Evolutionary conservation across 2,113 vertebrate genomes (phyloP).

Genomic region (Callipepla squamata): DNA sequence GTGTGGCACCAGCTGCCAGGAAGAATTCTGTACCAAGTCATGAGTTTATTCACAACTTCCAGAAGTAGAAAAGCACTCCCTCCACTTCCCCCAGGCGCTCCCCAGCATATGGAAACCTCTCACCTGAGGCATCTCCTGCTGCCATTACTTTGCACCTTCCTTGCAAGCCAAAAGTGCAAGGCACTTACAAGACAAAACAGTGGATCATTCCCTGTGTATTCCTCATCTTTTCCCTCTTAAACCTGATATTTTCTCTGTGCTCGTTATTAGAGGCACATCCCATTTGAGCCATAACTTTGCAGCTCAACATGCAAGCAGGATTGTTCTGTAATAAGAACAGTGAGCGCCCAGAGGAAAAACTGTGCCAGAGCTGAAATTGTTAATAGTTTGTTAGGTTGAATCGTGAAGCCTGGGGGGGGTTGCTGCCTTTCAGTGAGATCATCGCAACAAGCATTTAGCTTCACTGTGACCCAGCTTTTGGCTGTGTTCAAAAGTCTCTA

Average conservation of each 20-base stretch:
- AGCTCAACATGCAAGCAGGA: not conserved
- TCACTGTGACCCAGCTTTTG: not conserved
- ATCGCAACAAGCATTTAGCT: not conserved
- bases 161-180: not conserved
- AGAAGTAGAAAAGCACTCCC: not conserved
- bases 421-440: conserved; percentile 37
- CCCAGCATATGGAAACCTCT: not conserved
- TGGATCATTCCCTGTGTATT: rapidly evolving
- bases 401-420: not conserved
- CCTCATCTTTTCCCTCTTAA: not conserved
- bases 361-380: not conserved
- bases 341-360: not conserved
- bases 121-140: not conserved
- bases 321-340: not conserved
- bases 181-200: not conserved
- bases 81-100: rapidly evolving
- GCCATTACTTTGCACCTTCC: rapidly evolving
- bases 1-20: not conserved
- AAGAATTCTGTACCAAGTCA: not conserved
- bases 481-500: conserved; percentile 7
- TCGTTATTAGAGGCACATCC: rapidly evolving
- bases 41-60: not conserved
- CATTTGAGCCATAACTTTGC: not conserved
- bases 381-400: not conserved
- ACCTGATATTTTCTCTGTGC: not conserved